phyloP scores from a whole-genome alignment of 2,113 vertebrate species.

The Tachysurus fulvidraco region DNA sequence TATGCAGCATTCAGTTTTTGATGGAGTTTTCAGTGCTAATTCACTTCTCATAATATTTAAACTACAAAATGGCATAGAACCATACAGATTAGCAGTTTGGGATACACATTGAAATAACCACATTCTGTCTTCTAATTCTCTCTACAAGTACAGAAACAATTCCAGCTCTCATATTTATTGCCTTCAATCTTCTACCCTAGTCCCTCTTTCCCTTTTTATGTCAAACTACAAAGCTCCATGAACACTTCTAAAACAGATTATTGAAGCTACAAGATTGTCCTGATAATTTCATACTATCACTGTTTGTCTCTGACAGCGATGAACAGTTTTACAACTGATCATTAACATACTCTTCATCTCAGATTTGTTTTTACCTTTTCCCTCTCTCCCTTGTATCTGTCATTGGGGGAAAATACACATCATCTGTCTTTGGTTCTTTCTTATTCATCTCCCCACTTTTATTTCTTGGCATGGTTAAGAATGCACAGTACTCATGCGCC shows the following conservation, averaged over 20 bases:
- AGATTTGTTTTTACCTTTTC: conserved; percentile 6
- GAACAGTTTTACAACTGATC: conserved; percentile 7
- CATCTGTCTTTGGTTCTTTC: not conserved
- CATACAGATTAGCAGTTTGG: too few species aligned
- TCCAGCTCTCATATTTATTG: conserved; percentile 11
- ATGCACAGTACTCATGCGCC: not conserved
- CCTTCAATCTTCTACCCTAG: conserved; percentile 13
- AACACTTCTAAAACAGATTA: conserved; percentile 67
- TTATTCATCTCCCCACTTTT: conserved; percentile 4
- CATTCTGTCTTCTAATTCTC: not conserved
- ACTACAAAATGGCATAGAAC: too few species aligned
- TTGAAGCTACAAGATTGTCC: conserved; percentile 59
- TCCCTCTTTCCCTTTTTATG: not conserved
- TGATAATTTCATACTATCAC: conserved; percentile 44
- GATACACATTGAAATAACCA: not conserved
- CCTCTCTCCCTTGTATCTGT: not conserved
- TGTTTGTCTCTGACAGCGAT: conserved; percentile 21
- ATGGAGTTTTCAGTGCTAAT: too few species aligned
- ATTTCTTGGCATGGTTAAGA: conserved; percentile 22
- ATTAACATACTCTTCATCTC: conserved; percentile 17
- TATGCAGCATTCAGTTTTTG: too few species aligned
- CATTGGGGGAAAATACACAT: not conserved
- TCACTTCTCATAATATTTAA: too few species aligned
- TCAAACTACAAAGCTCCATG: conserved; percentile 51
- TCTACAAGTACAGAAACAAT: conserved; percentile 28